Base-by-base conservation (phyloP, 1,140 invertebrate genomes). In the Neodiprion lecontei region DNA sequence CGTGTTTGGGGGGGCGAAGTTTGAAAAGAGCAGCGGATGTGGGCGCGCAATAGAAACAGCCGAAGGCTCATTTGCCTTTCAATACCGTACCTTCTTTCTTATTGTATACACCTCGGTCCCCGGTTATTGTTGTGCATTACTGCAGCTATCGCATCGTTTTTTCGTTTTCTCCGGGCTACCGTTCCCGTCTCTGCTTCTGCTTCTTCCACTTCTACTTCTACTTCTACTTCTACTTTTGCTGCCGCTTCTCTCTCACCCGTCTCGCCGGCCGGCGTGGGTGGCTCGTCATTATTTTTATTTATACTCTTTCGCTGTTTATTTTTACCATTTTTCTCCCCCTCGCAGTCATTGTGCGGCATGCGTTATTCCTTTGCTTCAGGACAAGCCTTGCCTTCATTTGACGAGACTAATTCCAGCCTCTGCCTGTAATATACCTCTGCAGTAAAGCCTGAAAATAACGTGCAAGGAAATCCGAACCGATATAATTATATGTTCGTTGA, bases 1-100 rank as follows among this genome's bases (percentile, higher is more conserved):
- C 74, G 72, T 77, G 77, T 78, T 78, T 78, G 74, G 69, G 77
- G 77, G 72, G 67, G 61, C 72, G 53, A 61, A 17, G 11, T 72
- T 71, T 48, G 67, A 75, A 75, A 77, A 80, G 77, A 77, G 67
- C 76, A 74, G 67, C 77, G 77, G 79, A 80, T 79, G 74, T 75
- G 77, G 70, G 77, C 53, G 75, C 70, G 74, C 68, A 71, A 79
- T 76, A 76, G 79, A 77, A 80, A 75, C 67, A 49, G 72, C 67
- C 68, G 69, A 76, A 50, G 67, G 67, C 78, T 81, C 78, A 81
- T 81, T 81, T 81, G 76, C 79, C 73, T 81, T 76, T 81, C 72
- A 81, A 78, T 81, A 76, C 74, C 73, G 74, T 74, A 73, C 74
- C 72, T 77, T 5, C 53, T 61, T 61, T 78, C 76, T 77, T 28